Evolutionary conservation across 1,140 invertebrate species (phyloP).

Genomic region (Brachionus rubens): DNA sequence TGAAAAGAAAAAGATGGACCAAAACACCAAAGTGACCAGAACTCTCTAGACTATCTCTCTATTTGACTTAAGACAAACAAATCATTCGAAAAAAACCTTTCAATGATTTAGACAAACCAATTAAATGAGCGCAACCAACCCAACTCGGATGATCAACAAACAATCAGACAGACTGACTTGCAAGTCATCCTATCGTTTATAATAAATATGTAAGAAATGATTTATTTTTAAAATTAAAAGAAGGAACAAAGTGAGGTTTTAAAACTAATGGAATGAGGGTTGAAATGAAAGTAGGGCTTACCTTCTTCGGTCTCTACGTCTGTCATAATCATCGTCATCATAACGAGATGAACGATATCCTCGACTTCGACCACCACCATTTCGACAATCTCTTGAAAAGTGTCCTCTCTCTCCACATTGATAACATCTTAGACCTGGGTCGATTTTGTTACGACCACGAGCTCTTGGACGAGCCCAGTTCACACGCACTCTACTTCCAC

Average conservation of each 20-base stretch:
- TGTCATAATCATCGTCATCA: constrained; percentile 1
- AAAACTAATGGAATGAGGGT: background rate
- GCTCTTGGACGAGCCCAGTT: constrained; percentile 57
- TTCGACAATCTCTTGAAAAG: constrained; percentile 48
- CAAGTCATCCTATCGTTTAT: constrained; percentile 20
- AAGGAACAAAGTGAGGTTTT: background rate
- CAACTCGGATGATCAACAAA: background rate
- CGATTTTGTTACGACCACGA: constrained; percentile 51
- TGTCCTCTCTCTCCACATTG: constrained; percentile 58
- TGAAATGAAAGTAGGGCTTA: background rate
- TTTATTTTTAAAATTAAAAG: background rate
- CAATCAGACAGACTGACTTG: constrained; percentile 13
- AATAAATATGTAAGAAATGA: background rate
- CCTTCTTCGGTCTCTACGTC: background rate
- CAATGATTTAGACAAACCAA: too few species aligned
- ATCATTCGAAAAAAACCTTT: too few species aligned
- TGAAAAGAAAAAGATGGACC: too few species aligned
- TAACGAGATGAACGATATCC: background rate
- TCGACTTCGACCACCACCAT: background rate
- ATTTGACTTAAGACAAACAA: too few species aligned
- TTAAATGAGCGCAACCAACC: background rate
- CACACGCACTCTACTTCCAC: constrained; percentile 51
- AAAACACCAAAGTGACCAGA: too few species aligned
- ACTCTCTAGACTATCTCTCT: too few species aligned
- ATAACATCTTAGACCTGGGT: constrained; percentile 54